Evolutionary conservation across 1,140 invertebrate species (phyloP), one percentile per base, ranked within the genome.

Genomic region (Drosophila punjabiensis): DNA sequence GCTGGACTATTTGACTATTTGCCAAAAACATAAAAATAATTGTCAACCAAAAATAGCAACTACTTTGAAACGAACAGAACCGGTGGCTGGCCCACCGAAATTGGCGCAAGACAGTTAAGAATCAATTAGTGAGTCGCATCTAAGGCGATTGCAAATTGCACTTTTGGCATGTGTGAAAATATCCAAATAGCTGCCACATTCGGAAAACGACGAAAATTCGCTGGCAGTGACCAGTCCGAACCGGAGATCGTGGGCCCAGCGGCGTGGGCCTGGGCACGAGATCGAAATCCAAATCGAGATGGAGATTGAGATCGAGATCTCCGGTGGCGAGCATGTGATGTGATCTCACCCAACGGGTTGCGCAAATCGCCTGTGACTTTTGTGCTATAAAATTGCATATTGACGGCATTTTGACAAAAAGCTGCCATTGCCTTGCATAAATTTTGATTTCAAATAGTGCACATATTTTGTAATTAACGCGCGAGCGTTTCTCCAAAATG

Each of bases 401-500:
- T 90, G 82, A 50, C 69, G 81, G 58, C 66, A 67, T 71, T 82
- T 85, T 79, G 66, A 75, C 56, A 69, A 78, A 81, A 79, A 76
- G 53, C 76, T 58, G 82, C 35, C 78, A 70, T 71, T 52, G 67
- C 32, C 60, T 90, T 81, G 79, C 86, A 69, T 84, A 79, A 77
- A 82, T 76, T 82, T 45, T 71, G 73, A 67, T 75, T 68, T 63
- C 43, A 47, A 71, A 60, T 55, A 69, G 28, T n/a, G 41, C 55
- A 58, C 32, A 77, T 55, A 90, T 85, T 81, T 90, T 86, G 82
- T 82, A 90, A 89, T 82, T 90, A 79, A 86, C 71, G 73, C 53
- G 56, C 63, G 24, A 24, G 65, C 48, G 75, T 81, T 67, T 67
- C 56, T 58, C 55, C 55, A 58, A 81, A 33, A 47, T 59, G 50